Evolutionary conservation across 2,888 invertebrate genomes (phyloP), one percentile per base, ranked within the genome.

Genomic region (Latrodectus elegans): DNA sequence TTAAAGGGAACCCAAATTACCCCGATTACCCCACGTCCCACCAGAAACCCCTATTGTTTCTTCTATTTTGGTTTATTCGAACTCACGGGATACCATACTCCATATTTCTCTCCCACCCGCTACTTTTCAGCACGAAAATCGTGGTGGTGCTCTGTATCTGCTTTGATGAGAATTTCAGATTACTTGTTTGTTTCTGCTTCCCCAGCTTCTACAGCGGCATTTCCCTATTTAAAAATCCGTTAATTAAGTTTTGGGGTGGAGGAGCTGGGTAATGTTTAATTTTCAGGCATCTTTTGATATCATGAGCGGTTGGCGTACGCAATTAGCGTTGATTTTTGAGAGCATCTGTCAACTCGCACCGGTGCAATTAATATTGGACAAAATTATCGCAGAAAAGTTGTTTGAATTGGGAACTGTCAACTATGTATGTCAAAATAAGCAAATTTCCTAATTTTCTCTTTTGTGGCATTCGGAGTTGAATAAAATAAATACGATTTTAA

Each of bases 1-100:
- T 60, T 68, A 80, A 80, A 73, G 80, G 80, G 73, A 80, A 60
- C 71, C 80, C 72, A 80, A 80, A 73, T 80, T 80, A 80, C 80
- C 80, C 80, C 72, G 80, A 80, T 80, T 80, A 79, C 73, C 55
- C 68, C 67, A 67, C 15, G 52, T 15, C 67, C 72, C 52, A 4
- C 51, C 52, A 52, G 53, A 17, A 8, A 15, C 53, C 15, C 67
- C 72, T 22, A 73, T 80, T 80, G 80, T 80, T 80, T 80, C 80
- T 60, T 80, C 73, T 65, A 71, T 79, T 79, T 70, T 55, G 70
- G 70, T 79, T 79, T 79, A 80, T 80, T 72, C 64, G 71, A 14
- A 52, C n/a, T 72, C 73, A 52, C 68, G 77, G 68, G 77, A 65
- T 38, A 38, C 72, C 49, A 12, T 52, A 10, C 79, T 8, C 53